phyloP scores from a whole-genome alignment of 1,140 invertebrate species.

The Ceratina japonica region DNA sequence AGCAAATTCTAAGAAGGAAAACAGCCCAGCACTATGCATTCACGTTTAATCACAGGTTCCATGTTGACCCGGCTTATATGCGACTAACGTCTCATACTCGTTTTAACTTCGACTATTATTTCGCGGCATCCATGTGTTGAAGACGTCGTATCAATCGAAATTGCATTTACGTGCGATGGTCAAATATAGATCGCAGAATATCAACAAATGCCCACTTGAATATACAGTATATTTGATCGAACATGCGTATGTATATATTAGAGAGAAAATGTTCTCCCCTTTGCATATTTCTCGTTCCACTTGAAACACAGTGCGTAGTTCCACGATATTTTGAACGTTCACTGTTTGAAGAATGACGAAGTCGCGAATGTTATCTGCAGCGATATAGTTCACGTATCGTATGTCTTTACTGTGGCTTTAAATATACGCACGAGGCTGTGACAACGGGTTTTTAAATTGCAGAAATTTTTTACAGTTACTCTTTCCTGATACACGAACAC shows the following conservation, averaged over 20 bases:
- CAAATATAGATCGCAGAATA: slow-evolving; percentile 27
- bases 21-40: slow-evolving; percentile 24
- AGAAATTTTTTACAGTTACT: not conserved
- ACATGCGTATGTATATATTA: no score
- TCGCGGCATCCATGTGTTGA: slow-evolving; percentile 16
- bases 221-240: slow-evolving; percentile 9
- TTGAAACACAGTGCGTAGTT: not conserved
- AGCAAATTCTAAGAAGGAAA: slow-evolving; percentile 31
- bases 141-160: not conserved
- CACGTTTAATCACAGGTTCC: slow-evolving; percentile 40
- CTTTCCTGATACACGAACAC: no score
- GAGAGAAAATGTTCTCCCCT: no score
- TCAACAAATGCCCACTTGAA: slow-evolving; percentile 17
- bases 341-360: not conserved
- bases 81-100: slow-evolving; percentile 6
- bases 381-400: not conserved
- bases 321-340: not conserved
- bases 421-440: not conserved
- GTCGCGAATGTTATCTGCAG: not conserved
- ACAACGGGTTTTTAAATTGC: not conserved
- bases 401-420: not conserved
- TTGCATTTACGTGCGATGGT: slow-evolving; percentile 6
- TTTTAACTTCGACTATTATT: slow-evolving; percentile 32
- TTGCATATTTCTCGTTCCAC: slow-evolving; percentile 14
- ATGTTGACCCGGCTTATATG: slow-evolving; percentile 49